A percentile compares a stretch with the other conserved stretches of the same genome.
Conservation (phyloP, 2,888 invertebrate genomes). For the Caenorhabditis japonica region DNA sequence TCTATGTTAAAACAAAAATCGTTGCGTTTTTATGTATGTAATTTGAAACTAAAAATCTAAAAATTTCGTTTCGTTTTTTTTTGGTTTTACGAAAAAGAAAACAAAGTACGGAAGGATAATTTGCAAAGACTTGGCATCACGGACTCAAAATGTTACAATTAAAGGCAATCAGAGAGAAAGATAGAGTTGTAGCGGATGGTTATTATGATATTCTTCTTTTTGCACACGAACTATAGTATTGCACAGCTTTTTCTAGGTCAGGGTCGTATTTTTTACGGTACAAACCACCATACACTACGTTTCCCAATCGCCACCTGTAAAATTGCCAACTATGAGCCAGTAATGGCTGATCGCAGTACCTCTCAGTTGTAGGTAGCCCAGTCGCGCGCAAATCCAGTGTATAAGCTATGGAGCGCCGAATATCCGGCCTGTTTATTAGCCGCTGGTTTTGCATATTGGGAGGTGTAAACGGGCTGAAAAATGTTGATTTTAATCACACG, state of each 20-base stretch:
- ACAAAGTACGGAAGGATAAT: conserved; percentile 44
- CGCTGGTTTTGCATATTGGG: conserved; percentile 54
- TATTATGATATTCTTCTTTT: conserved; percentile 45
- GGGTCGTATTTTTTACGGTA: conserved; percentile 59
- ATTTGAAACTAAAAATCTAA: background rate
- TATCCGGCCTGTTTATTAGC: conserved; percentile 62
- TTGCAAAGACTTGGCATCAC: conserved; percentile 53
- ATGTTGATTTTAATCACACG: no score
- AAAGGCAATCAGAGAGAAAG: conserved; percentile 12
- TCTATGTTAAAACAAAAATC: no score
- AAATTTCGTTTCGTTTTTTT: conserved; percentile 38
- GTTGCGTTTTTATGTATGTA: no score
- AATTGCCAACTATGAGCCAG: background rate
- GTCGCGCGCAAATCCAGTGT: conserved; percentile 67
- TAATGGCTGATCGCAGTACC: conserved; percentile 38
- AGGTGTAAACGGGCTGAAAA: conserved; percentile 59
- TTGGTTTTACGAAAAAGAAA: background rate
- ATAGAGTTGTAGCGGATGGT: background rate
- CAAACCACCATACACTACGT: conserved; percentile 64
- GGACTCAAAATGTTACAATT: conserved; percentile 21
- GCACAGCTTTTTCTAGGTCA: conserved; percentile 54
- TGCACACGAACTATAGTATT: conserved; percentile 55
- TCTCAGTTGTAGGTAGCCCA: conserved; percentile 67
- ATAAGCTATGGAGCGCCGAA: conserved; percentile 69
- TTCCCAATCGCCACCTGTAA: conserved; percentile 66